phyloP scores from a whole-genome alignment of 2,888 invertebrate species.

The Patella ulyssiponensis region DNA sequence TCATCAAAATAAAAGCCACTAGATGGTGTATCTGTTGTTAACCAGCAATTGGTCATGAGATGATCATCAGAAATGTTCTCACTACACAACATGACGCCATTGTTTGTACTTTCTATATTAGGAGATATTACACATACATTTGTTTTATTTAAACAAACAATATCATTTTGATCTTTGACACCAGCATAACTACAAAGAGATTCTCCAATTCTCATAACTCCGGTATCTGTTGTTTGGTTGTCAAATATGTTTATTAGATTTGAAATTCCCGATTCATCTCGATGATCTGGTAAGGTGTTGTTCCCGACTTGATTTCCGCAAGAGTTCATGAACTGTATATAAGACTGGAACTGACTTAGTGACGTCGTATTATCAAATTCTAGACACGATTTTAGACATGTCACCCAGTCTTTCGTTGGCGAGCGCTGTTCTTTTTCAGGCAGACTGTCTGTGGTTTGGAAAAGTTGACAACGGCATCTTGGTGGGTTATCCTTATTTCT shows the following conservation, averaged over 20 bases:
- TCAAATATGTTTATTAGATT: neutral
- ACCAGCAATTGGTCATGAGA: neutral
- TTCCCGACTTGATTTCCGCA: neutral
- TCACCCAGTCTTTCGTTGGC: neutral
- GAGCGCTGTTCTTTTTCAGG: neutral
- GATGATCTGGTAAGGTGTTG: neutral
- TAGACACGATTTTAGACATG: neutral
- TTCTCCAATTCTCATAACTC: too few relatives aligned
- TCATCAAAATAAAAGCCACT: neutral
- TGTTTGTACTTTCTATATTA: neutral
- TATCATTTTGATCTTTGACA: neutral
- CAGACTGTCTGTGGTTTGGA: neutral
- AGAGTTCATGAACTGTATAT: neutral
- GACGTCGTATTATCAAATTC: constrained; percentile 6
- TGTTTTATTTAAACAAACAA: neutral
- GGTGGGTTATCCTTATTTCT: neutral
- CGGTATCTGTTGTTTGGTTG: neutral
- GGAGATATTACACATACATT: too few relatives aligned
- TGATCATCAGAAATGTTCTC: neutral
- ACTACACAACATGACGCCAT: neutral
- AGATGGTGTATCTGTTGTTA: neutral
- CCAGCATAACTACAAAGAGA: neutral
- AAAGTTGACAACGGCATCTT: neutral
- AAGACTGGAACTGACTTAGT: neutral
- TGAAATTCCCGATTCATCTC: neutral